Evolutionary conservation across 2,888 invertebrate species (phyloP).

Genomic region (Orthosia incerta): DNA sequence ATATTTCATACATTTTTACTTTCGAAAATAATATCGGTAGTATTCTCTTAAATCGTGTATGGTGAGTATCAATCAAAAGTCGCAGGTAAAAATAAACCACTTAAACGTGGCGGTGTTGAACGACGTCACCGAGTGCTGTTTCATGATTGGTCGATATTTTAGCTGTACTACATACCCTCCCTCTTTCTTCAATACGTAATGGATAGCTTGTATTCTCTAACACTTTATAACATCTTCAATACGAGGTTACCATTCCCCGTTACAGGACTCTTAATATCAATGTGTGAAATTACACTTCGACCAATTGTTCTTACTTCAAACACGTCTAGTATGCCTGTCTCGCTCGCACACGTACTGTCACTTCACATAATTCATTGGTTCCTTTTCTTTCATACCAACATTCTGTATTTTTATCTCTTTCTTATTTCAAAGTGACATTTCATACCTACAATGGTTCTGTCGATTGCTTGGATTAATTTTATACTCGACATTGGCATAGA

Average conservation of each 20-base stretch:
- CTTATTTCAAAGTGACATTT: slow-evolving; percentile 16
- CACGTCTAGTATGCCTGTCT: not conserved
- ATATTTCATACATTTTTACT: slow-evolving; percentile 37
- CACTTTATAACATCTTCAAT: slow-evolving; percentile 33
- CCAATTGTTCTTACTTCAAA: not conserved
- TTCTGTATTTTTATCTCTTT: slow-evolving; percentile 21
- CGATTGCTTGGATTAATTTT: not conserved
- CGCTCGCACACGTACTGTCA: slow-evolving; percentile 25
- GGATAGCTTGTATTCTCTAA: slow-evolving; percentile 17
- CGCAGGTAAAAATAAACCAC: slow-evolving; percentile 58
- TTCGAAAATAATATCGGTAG: slow-evolving; percentile 21
- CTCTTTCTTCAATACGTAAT: slow-evolving; percentile 49
- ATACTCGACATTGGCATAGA: slow-evolving; percentile 8
- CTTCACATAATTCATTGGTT: slow-evolving; percentile 8
- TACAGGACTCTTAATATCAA: slow-evolving; percentile 2
- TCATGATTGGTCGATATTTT: slow-evolving; percentile 66
- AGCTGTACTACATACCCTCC: slow-evolving; percentile 22
- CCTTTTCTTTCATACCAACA: not conserved
- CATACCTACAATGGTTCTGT: not conserved
- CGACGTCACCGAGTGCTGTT: slow-evolving; percentile 54
- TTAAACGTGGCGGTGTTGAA: slow-evolving; percentile 52
- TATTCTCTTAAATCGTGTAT: slow-evolving; percentile 40
- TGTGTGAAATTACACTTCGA: not conserved
- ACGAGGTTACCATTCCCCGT: not conserved
- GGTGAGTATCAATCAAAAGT: slow-evolving; percentile 49